Base-by-base conservation (phyloP, 2,113 vertebrate species). In the Polypterus senegalus region DNA sequence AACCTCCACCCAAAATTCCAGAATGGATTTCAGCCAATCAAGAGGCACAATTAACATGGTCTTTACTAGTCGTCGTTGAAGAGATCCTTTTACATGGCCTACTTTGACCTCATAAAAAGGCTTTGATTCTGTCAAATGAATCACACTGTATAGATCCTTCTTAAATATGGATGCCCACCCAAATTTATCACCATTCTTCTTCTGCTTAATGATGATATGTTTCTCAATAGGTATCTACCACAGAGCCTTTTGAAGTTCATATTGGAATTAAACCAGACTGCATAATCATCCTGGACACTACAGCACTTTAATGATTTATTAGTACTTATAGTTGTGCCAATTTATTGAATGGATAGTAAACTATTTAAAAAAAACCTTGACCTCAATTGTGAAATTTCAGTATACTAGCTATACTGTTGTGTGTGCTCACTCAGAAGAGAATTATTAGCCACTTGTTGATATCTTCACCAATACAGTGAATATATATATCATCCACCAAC, bases 71-170 rank as follows among this genome's bases (percentile, higher is more conserved):
- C 5, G 7, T n/a, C 59, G n/a, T 60, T 60, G 43, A 45, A 7
- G 46, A 60, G 47, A 60, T 45, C 11, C 6, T 11, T 60, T 10
- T 7, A 9, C 6, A 46, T 43, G 27, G 8, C 46, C 47, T 60
- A n/a, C 59, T 44, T 60, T 46, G 27, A 48, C 6, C 59, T 44
- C 59, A 60, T 7, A 60, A 60, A 27, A 60, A 60, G 5, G 9
- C 2, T 60, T 55, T 4, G 54, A 55, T 27, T 55, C 54, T 27
- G 27, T 27, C 27, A 27, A 27, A 27, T 27, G 4, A 55, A 4
- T 27, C 27, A 27, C 5, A 46, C 46, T 45, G 11, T 60, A 27
- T 27, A 46, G 27, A 7, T 44, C 7, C 43, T 60, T 8, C 9
- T 10, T n/a, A 9, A 45, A 60, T 46, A 60, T 60, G 9, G 9